These are phyloP conservation scores for Andrena bucephala DNA, from an alignment of 2,888 invertebrate species.

Conservation along the genomic window DNA sequence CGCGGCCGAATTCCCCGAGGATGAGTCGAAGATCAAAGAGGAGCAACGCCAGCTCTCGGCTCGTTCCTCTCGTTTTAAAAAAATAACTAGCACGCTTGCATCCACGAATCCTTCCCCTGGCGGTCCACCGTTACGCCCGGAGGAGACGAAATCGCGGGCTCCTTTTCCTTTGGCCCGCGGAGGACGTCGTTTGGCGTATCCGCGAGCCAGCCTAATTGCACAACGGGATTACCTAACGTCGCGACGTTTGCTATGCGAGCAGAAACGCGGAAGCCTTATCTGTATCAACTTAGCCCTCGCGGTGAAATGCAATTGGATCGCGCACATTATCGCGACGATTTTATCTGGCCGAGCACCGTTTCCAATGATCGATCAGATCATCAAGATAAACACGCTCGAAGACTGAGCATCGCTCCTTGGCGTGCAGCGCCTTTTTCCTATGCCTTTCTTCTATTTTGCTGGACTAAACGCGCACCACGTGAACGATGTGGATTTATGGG, in stretches of 20 bases:
- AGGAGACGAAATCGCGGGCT: neutral
- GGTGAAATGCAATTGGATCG: constrained; percentile 51
- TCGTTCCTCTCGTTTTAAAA: too few relatives aligned
- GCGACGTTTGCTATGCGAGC: constrained; percentile 15
- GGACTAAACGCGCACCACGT: too few relatives aligned
- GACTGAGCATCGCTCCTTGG: neutral
- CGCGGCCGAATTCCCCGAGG: neutral
- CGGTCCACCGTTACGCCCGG: too few relatives aligned
- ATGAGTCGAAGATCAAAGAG: neutral
- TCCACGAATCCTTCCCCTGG: too few relatives aligned
- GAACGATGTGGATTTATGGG: neutral
- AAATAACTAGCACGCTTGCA: too few relatives aligned
- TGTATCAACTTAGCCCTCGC: neutral
- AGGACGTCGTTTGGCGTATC: neutral
- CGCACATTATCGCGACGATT: constrained; percentile 31
- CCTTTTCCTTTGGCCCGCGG: neutral
- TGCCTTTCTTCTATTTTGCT: neutral
- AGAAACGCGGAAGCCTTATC: constrained; percentile 40
- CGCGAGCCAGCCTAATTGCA: constrained; percentile 6
- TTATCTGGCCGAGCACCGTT: constrained; percentile 48
- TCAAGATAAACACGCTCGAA: neutral
- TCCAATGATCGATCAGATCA: constrained; percentile 56
- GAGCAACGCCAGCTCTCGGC: too few relatives aligned
- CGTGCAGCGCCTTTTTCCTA: neutral
- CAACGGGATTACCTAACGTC: constrained; percentile 26